Evolutionary conservation across 2,113 vertebrate species (phyloP).

Genomic region (Ceyx margarethae): DNA sequence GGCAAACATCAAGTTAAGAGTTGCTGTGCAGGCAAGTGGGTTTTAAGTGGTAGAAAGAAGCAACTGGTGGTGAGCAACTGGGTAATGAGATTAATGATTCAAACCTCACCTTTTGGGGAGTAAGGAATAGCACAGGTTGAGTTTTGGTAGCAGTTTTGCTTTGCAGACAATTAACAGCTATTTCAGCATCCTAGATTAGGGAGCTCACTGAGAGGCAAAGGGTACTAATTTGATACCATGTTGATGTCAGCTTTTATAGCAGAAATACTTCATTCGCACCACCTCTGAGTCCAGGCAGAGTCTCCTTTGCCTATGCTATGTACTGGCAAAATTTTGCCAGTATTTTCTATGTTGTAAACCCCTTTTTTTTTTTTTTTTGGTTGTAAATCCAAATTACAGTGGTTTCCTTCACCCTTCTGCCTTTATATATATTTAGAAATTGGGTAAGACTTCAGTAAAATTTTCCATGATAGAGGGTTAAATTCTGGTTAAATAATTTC

Average conservation of each 20-base stretch:
- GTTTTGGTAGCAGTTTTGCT: background rate
- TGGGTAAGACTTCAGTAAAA: background rate
- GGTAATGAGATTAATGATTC: background rate
- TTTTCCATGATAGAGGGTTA: background rate
- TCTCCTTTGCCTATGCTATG: background rate
- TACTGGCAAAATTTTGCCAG: background rate
- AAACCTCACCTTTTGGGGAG: background rate
- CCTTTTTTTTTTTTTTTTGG: background rate
- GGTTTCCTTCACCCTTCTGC: background rate
- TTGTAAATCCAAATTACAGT: too few relatives aligned
- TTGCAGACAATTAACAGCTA: background rate
- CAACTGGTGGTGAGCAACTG: background rate
- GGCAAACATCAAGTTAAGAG: background rate
- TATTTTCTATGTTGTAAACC: background rate
- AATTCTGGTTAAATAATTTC: background rate
- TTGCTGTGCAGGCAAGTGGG: fast-evolving
- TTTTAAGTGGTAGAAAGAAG: background rate
- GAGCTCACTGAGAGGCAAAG: background rate
- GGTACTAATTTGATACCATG: background rate
- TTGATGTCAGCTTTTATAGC: background rate
- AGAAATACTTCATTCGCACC: background rate
- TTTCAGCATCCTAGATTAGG: background rate
- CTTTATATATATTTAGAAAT: background rate
- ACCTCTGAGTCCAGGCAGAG: background rate
- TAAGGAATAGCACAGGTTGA: background rate